Percentiles rank a stretch among this genome's conserved stretches.
Evolutionary conservation across 2,888 invertebrate species (phyloP).

Genomic region (Tolmerus cingulatus): DNA sequence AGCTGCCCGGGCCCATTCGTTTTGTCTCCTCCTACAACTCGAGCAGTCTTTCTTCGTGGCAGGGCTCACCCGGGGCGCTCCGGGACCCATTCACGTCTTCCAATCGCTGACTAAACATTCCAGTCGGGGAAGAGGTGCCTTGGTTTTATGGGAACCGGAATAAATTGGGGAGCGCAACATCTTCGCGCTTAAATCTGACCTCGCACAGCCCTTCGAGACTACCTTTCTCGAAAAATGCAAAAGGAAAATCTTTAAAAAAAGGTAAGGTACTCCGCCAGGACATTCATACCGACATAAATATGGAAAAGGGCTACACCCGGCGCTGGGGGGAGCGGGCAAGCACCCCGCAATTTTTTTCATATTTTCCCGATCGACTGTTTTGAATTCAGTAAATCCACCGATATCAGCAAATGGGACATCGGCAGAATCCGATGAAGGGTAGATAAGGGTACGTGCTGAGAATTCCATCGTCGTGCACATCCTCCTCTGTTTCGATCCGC

Average conservation of each 20-base stretch:
- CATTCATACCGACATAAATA: conserved; percentile 12
- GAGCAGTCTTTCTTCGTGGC: background rate
- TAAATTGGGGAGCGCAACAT: background rate
- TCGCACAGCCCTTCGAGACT: background rate
- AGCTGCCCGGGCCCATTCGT: background rate
- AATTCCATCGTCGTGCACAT: background rate
- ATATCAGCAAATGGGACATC: conserved; percentile 12
- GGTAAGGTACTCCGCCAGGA: background rate
- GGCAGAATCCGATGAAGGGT: background rate
- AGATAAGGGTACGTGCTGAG: conserved; percentile 5
- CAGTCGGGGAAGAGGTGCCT: background rate
- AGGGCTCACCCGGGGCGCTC: background rate
- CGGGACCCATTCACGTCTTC: background rate
- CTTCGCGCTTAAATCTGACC: conserved; percentile 19
- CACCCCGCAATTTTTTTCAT: conserved; percentile 2
- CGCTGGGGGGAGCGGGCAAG: background rate
- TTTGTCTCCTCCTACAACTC: background rate
- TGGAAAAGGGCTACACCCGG: background rate
- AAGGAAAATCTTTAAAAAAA: background rate
- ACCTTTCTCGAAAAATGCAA: background rate
- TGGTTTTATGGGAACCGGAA: background rate
- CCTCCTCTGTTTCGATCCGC: background rate
- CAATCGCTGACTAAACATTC: conserved; percentile 15
- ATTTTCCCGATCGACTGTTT: conserved; percentile 15
- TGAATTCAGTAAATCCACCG: conserved; percentile 13